Evolutionary conservation across 2,113 vertebrate genomes (phyloP).

Genomic region (Gavialis gangeticus): DNA sequence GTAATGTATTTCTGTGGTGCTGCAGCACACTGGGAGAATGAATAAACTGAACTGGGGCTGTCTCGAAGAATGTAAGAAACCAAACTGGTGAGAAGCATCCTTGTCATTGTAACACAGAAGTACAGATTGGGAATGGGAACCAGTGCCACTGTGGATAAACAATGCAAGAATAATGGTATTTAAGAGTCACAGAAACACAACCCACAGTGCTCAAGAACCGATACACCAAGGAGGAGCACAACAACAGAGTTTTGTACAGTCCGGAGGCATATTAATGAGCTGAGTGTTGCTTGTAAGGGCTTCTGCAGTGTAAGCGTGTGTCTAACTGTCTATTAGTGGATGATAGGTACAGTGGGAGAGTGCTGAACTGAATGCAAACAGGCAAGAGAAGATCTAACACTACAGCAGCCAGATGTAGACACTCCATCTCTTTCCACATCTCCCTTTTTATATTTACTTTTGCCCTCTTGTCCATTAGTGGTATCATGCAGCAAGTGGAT

Average conservation of each 20-base stretch:
- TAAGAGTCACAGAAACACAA: background rate
- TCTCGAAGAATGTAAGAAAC: background rate
- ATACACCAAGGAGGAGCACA: background rate
- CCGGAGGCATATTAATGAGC: background rate
- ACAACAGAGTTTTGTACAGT: background rate
- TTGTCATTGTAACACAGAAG: background rate
- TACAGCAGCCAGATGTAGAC: too few relatives aligned
- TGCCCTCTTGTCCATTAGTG: background rate
- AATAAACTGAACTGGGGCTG: background rate
- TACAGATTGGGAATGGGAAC: rapidly evolving
- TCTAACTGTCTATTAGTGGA: background rate
- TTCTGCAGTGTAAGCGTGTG: background rate
- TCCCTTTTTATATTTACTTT: too few relatives aligned
- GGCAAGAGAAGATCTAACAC: rapidly evolving
- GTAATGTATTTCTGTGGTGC: background rate
- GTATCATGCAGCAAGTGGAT: background rate
- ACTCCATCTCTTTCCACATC: too few relatives aligned
- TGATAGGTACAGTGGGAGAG: background rate
- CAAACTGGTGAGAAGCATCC: background rate
- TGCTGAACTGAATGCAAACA: background rate
- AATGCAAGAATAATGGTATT: background rate
- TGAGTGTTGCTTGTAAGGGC: background rate
- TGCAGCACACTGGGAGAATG: background rate
- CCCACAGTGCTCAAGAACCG: background rate
- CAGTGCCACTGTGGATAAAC: background rate